phyloP scores from a whole-genome alignment of 2,113 vertebrate species.

The Brachyhypopomus gauderio region DNA sequence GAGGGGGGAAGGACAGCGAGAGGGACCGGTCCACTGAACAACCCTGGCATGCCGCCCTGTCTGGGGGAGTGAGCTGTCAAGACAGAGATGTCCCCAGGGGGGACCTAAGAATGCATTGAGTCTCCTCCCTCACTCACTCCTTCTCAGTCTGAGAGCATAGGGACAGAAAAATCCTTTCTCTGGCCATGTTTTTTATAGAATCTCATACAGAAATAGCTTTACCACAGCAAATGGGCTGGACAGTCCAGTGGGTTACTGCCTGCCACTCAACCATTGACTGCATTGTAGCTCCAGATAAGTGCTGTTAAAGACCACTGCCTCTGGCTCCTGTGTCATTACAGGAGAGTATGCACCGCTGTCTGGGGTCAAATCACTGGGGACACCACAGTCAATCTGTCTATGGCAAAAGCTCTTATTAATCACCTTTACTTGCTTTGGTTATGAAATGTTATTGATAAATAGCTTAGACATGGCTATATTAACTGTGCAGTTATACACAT shows the following conservation, averaged over 20 bases:
- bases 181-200: constrained; percentile 34
- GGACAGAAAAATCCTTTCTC: constrained; percentile 47
- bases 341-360: too few species aligned
- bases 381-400: too few species aligned
- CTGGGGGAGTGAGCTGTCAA: constrained; percentile 65
- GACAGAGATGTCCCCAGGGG: constrained; percentile 55
- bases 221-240: constrained; percentile 29
- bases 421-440: too few species aligned
- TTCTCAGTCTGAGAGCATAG: constrained; percentile 11
- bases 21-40: constrained; percentile 43
- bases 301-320: too few species aligned
- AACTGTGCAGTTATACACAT: too few species aligned
- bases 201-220: constrained; percentile 3
- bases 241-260: background rate
- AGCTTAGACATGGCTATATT: too few species aligned
- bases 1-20: constrained; percentile 4
- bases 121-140: constrained; percentile 30
- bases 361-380: too few species aligned
- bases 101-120: constrained; percentile 47
- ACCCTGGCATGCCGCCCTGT: constrained; percentile 57
- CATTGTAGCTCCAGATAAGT: too few species aligned
- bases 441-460: too few species aligned
- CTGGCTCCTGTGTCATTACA: too few species aligned
- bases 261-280: constrained; percentile 1
- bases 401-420: too few species aligned